These are phyloP conservation scores for Cantharis rustica DNA, from an alignment of 2,888 invertebrate species.

Conservation along the genomic window DNA sequence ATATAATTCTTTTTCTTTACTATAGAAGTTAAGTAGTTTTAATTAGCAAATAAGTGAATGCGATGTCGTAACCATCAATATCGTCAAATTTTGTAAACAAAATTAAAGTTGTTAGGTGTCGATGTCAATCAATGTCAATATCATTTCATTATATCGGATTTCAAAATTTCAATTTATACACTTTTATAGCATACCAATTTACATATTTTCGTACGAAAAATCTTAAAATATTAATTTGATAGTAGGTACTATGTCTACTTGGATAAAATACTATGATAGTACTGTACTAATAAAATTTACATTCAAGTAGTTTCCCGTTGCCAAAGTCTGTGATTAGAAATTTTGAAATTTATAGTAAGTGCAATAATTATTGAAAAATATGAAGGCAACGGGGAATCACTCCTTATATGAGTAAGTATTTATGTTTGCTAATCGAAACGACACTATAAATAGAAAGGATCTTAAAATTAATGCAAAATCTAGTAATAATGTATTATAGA, in stretches of 20 bases:
- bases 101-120: neutral
- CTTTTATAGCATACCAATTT: neutral
- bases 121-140: neutral
- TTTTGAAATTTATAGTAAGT: no score
- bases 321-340: neutral
- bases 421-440: neutral
- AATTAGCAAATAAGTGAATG: neutral
- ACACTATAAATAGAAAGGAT: neutral
- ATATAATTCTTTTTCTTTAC: no score
- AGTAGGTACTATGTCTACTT: no score
- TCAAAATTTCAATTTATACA: no score
- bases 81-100: neutral
- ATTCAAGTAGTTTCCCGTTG: neutral
- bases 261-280: neutral
- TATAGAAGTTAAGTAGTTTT: neutral
- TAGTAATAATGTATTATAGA: neutral
- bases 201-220: neutral
- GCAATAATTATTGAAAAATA: no score
- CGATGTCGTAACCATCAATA: neutral
- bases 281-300: neutral
- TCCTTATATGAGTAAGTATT: neutral
- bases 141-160: no score
- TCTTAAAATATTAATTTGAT: neutral
- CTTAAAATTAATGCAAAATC: neutral
- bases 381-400: neutral